These are phyloP conservation scores for Drosophila kurseongensis DNA, from an alignment of 1,140 invertebrate species.

Conservation along the genomic window DNA sequence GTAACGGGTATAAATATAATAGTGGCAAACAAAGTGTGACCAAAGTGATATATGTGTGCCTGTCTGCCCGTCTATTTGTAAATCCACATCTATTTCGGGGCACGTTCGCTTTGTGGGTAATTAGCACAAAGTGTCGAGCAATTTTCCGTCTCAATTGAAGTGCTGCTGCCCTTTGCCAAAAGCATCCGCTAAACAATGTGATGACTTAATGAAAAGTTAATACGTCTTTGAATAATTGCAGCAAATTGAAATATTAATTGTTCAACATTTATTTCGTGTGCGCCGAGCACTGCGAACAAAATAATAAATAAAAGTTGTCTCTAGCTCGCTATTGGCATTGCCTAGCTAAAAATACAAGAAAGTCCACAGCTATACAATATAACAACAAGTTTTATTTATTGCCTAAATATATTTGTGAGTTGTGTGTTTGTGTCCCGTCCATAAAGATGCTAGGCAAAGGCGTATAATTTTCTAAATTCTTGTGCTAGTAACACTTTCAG, in stretches of 20 bases:
- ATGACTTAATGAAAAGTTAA: constrained; percentile 67
- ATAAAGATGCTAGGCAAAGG: constrained; percentile 54
- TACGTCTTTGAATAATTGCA: constrained; percentile 73
- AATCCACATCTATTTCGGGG: constrained; percentile 29
- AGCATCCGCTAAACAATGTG: constrained; percentile 25
- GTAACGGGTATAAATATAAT: no score
- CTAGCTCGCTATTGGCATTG: constrained; percentile 69
- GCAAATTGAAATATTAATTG: constrained; percentile 77
- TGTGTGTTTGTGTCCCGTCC: constrained; percentile 37
- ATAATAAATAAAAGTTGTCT: constrained; percentile 48
- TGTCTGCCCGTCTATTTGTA: constrained; percentile 23
- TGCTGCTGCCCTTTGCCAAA: constrained; percentile 64
- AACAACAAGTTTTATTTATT: constrained; percentile 83
- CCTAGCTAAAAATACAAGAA: constrained; percentile 79
- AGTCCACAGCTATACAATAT: constrained; percentile 58
- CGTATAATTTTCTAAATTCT: constrained; percentile 70
- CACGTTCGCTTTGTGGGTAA: constrained; percentile 42
- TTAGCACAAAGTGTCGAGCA: constrained; percentile 69
- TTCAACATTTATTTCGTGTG: constrained; percentile 64
- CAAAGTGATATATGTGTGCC: constrained; percentile 44
- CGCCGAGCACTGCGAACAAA: constrained; percentile 14
- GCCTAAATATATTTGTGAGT: constrained; percentile 62
- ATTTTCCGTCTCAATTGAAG: constrained; percentile 64
- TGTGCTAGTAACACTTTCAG: constrained; percentile 70
- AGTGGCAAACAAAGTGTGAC: constrained; percentile 46